Base-by-base conservation (phyloP, 1,140 invertebrate genomes). In the Atta cephalotes region DNA sequence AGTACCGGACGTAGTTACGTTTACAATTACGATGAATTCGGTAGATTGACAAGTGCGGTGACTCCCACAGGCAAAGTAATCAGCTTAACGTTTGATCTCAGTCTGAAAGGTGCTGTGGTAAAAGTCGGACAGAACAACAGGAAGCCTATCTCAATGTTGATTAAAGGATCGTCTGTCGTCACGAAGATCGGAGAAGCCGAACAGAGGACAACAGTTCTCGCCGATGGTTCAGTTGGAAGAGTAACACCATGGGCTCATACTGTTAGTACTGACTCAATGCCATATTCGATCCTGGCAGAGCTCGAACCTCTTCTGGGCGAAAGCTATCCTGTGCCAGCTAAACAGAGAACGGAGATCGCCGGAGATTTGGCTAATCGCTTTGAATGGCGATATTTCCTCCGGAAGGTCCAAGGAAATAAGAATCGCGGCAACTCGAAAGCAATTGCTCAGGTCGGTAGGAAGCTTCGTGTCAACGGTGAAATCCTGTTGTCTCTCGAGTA, bases 11-110 rank as follows among this genome's bases (percentile, higher is more conserved):
- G 98, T 78, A 98, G 98, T 76, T 99, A 98, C 92, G 98, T 99
- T 1, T 99, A 99, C 94, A 98, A 98, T 92, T 99, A 99, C 92
- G 98, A 99, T 93, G 98, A 98, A 92, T 99, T 99, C 94, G 99
- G 99, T 16, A 96, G 99, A 88, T 95, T 99, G 0, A 98, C 97
- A 4, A 97, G 97, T 5, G 98, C 98, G 3, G 98, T 99, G 0
- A 98, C 98, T 6, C 98, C 99, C 0, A 99, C 98, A 31, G 99
- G 98, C 1, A 97, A 98, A 95, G 97, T 98, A 1, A 97, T 98
- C 56, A 97, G 97, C 66, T 94, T 99, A 0, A 97, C 97, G 1
- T 99, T 99, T 92, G 98, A 99, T 94, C 94, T 99, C 21, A 98
- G 98, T 92, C 94, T 98, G 2, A 98, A 98, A 95, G 98, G 98